These are phyloP conservation scores for Lucinisca nassula DNA, from an alignment of 2,888 invertebrate species.

Conservation along the genomic window DNA sequence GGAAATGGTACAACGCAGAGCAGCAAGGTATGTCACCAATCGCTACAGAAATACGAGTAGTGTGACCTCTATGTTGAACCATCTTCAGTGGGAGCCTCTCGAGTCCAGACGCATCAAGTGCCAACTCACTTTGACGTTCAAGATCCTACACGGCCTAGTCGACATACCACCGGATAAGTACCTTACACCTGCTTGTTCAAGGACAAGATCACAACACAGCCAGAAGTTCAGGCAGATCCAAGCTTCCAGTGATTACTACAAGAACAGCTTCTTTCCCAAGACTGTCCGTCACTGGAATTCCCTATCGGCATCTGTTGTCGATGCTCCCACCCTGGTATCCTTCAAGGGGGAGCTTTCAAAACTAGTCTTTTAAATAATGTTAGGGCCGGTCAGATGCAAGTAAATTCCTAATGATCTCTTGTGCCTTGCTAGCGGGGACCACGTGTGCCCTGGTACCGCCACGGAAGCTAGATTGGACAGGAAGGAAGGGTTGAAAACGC, in stretches of 20 bases:
- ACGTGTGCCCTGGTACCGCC: neutral
- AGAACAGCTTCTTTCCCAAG: neutral
- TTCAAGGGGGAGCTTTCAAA: neutral
- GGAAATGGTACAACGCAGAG: too few relatives aligned
- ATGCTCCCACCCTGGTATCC: neutral
- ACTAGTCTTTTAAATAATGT: neutral
- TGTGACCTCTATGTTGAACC: neutral
- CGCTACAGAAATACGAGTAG: too few relatives aligned
- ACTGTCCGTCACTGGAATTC: neutral
- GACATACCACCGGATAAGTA: neutral
- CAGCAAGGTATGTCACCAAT: too few relatives aligned
- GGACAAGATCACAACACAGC: slow-evolving; percentile 1
- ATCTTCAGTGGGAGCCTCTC: neutral
- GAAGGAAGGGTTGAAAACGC: neutral
- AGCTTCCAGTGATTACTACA: neutral
- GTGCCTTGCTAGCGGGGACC: neutral
- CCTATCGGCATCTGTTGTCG: neutral
- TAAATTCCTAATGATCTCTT: neutral
- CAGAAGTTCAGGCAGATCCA: neutral
- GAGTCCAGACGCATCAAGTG: neutral
- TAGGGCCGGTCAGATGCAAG: neutral
- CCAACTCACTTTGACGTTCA: neutral
- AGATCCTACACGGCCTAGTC: neutral
- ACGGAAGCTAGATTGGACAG: neutral
- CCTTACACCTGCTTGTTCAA: neutral